Base-by-base conservation (phyloP, 1,140 invertebrate genomes). In the Cherax destructor region DNA sequence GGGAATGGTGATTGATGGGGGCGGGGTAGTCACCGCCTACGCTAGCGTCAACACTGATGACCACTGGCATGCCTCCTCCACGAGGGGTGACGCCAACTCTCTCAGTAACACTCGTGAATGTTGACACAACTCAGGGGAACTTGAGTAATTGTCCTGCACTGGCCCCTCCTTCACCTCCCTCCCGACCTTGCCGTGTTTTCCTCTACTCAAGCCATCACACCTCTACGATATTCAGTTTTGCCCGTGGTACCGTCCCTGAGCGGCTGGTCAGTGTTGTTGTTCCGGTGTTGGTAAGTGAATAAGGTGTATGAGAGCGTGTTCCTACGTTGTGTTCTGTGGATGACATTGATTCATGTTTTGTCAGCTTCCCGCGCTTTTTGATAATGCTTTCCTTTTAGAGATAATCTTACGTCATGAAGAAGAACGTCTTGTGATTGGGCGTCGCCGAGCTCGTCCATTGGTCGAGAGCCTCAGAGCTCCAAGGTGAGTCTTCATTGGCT, bases 291-390 rank as follows among this genome's bases (percentile, higher is more conserved):
- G 69, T 74, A 74, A 10, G 30, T 21, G 69, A 74, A 11, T 9
- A 30, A 74, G 6, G 7, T 30, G n/a, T 24, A n/a, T 74, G 69
- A 7, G 4, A 30, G 69, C 69, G 69, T 74, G 69, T 30, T 74
- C 6, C 24, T 7, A 21, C 6, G n/a, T 30, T 24, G n/a, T 24
- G 69, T 79, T 78, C 50, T 90, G 50, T 84, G 50, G 80, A 61
- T 84, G 30, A 61, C n/a, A 90, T 83, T 90, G 74, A 77, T 78
- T 83, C 83, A 77, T 83, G 81, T 76, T 90, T 90, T 78, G 72
- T 77, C 65, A 9, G 52, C 49, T 90, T 90, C 80, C 80, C 88
- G 88, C 88, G 88, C 88, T 90, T 84, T 90, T 90, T 84, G 72
- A 81, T 77, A 83, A 84, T 84, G 88, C 80, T 78, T 84, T 90